Evolutionary conservation across 2,113 vertebrate species (phyloP).

Genomic region (Pelecanus crispus): DNA sequence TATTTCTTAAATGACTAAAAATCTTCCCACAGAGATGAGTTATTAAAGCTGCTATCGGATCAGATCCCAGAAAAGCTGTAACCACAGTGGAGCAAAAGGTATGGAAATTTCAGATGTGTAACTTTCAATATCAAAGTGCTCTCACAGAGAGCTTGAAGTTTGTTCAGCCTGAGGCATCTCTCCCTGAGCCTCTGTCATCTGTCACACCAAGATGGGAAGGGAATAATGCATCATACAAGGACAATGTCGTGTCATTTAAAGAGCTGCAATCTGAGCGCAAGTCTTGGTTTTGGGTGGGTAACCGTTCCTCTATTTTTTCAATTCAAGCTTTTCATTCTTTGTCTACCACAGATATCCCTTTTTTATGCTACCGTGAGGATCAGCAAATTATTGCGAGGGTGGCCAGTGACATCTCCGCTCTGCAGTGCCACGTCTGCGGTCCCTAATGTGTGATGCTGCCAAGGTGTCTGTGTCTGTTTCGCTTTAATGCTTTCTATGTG

Average conservation of each 20-base stretch:
- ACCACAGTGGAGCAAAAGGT: neutral
- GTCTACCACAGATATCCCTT: neutral
- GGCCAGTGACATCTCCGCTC: neutral
- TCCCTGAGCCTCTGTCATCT: slow-evolving; percentile 71
- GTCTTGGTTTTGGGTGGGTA: neutral
- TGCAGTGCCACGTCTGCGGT: fast-evolving
- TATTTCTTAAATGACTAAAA: neutral
- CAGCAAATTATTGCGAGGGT: neutral
- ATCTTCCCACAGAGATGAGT: neutral
- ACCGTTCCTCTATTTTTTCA: slow-evolving; percentile 25
- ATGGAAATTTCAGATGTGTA: slow-evolving; percentile 61
- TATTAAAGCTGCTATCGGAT: neutral
- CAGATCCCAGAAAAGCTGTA: neutral
- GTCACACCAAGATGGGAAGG: slow-evolving; percentile 32
- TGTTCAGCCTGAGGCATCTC: slow-evolving; percentile 70
- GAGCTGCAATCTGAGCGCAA: neutral
- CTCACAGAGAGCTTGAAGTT: slow-evolving; percentile 60
- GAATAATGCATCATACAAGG: slow-evolving; percentile 65
- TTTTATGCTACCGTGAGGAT: neutral
- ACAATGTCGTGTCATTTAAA: slow-evolving; percentile 63
- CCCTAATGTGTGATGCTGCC: neutral
- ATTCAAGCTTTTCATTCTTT: neutral
- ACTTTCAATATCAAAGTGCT: slow-evolving; percentile 72
- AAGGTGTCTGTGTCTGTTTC: neutral
- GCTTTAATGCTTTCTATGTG: neutral